Percentiles rank a stretch among this genome's conserved stretches.
These are phyloP conservation scores for Samia ricini DNA, from an alignment of 1,140 invertebrate species.

Conservation along the genomic window DNA sequence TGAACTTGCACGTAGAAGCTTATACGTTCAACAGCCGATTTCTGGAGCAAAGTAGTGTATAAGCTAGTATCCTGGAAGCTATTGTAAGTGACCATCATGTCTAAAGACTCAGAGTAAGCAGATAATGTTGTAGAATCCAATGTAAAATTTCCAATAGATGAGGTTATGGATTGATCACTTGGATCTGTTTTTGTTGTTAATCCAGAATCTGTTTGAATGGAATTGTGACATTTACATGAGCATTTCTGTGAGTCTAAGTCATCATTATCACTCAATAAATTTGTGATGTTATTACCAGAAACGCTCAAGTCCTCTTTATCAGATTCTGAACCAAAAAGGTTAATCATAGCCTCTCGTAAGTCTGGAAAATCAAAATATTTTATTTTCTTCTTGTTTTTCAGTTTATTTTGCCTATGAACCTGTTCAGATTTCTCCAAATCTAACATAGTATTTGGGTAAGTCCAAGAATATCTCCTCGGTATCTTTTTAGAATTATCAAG, in stretches of 20 bases:
- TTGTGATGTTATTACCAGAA: not conserved
- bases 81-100: slow-evolving; percentile 58
- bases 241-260: slow-evolving; percentile 40
- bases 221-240: slow-evolving; percentile 43
- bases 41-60: slow-evolving; percentile 48
- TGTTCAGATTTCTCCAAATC: slow-evolving; percentile 27
- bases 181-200: slow-evolving; percentile 39
- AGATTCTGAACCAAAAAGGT: slow-evolving; percentile 44
- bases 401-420: slow-evolving; percentile 20
- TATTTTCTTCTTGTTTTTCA: slow-evolving; percentile 55
- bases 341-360: slow-evolving; percentile 52
- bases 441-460: slow-evolving; percentile 18
- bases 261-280: slow-evolving; percentile 27
- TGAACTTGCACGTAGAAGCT: slow-evolving; percentile 69
- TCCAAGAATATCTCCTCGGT: slow-evolving; percentile 9
- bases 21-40: slow-evolving; percentile 59
- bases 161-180: slow-evolving; percentile 48
- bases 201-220: slow-evolving; percentile 40
- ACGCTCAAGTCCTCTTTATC: slow-evolving; percentile 12
- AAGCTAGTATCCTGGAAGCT: slow-evolving; percentile 59
- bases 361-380: slow-evolving; percentile 67
- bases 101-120: slow-evolving; percentile 63
- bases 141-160: slow-evolving; percentile 65
- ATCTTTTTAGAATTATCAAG: slow-evolving; percentile 30
- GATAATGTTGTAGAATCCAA: slow-evolving; percentile 56